These are phyloP conservation scores for Nephrocerus scutellatus DNA, from an alignment of 2,888 invertebrate genomes.

Conservation along the genomic window DNA sequence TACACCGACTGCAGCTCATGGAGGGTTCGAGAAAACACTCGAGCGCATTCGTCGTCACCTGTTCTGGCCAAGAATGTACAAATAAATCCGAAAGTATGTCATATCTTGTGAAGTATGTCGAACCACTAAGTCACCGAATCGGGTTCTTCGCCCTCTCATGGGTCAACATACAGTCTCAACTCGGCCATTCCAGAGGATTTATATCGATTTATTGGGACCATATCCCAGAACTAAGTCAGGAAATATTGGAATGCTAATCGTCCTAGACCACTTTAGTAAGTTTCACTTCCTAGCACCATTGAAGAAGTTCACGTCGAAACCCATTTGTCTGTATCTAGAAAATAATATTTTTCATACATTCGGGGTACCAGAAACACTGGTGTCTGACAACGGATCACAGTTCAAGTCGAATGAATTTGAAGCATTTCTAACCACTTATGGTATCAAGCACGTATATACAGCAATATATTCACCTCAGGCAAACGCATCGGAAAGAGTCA, in stretches of 20 bases:
- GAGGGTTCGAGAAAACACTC: constrained; percentile 8
- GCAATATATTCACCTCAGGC: constrained; percentile 33
- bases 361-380: constrained; percentile 25
- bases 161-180: not conserved
- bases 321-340: constrained; percentile 6
- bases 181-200: constrained; percentile 14
- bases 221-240: constrained; percentile 11
- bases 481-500: constrained; percentile 34
- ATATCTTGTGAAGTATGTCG: constrained; percentile 2
- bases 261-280: constrained; percentile 15
- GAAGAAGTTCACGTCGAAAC: constrained; percentile 7
- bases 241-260: constrained; percentile 8
- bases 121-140: constrained; percentile 1
- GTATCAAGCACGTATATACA: constrained; percentile 20
- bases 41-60: constrained; percentile 8
- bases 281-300: constrained; percentile 9
- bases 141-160: constrained; percentile 1
- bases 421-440: constrained; percentile 14
- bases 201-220: constrained; percentile 12
- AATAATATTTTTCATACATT: constrained; percentile 24
- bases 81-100: constrained; percentile 10
- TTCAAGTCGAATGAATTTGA: constrained; percentile 21
- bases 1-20: not conserved
- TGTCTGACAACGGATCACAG: constrained; percentile 28
- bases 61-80: constrained; percentile 10